These are phyloP conservation scores for Ctenodactylus gundi DNA, from an alignment of 2,113 vertebrate genomes.

Conservation along the genomic window DNA sequence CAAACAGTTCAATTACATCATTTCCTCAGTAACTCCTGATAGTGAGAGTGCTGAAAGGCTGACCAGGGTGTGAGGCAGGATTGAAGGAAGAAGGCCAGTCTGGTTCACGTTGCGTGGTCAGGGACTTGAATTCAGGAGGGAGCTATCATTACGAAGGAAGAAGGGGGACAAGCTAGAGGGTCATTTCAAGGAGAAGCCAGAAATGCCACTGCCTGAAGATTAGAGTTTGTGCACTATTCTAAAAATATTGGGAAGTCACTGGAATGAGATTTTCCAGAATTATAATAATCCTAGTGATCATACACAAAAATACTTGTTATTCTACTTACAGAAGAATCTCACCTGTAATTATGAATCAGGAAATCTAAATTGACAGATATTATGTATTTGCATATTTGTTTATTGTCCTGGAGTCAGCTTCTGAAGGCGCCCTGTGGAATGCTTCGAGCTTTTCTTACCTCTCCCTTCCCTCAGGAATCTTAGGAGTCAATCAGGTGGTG, in stretches of 20 bases:
- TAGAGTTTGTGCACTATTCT: background rate
- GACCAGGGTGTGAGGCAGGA: background rate
- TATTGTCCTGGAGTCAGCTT: background rate
- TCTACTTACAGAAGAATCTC: background rate
- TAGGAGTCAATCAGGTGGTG: background rate
- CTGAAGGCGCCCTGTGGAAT: background rate
- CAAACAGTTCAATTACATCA: background rate
- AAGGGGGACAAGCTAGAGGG: background rate
- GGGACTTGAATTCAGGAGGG: background rate
- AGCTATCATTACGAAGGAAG: background rate
- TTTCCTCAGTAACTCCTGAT: background rate
- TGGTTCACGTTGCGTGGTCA: background rate
- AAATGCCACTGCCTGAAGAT: background rate
- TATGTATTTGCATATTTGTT: too few relatives aligned
- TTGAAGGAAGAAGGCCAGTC: background rate
- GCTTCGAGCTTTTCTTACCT: background rate
- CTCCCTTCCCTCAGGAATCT: background rate
- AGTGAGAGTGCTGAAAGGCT: background rate
- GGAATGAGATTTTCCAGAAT: background rate
- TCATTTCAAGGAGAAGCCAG: background rate
- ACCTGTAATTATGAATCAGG: background rate
- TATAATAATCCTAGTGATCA: background rate
- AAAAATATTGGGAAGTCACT: background rate
- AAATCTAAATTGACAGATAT: background rate
- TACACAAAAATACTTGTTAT: background rate